Percentiles rank a stretch among this genome's conserved stretches.
Evolutionary conservation across 1,140 invertebrate genomes (phyloP).

Genomic region (Tyrophagus putrescentiae): DNA sequence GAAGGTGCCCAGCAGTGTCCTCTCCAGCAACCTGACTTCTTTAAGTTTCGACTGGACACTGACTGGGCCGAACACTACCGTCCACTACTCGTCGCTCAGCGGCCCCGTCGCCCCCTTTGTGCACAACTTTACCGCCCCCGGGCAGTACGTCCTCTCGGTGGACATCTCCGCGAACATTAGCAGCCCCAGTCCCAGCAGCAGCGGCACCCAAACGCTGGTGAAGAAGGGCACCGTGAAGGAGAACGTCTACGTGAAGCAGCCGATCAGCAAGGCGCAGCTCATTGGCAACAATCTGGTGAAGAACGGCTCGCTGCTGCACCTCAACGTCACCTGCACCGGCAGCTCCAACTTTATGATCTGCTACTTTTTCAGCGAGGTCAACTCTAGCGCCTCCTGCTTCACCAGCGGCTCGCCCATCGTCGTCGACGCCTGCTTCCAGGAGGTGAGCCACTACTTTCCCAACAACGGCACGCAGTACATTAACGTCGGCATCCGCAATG

Average conservation of each 20-base stretch:
- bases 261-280: constrained; percentile 26
- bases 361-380: constrained; percentile 35
- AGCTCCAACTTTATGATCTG: constrained; percentile 44
- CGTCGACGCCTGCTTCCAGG: constrained; percentile 43
- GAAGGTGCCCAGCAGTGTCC: neutral
- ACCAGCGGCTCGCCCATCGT: neutral
- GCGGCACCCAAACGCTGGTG: neutral
- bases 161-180: neutral
- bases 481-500: constrained; percentile 54
- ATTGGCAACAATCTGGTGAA: constrained; percentile 47
- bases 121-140: neutral
- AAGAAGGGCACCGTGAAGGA: neutral
- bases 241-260: constrained; percentile 16
- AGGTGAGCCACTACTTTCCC: constrained; percentile 48
- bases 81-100: too few species aligned
- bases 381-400: neutral
- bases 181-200: neutral
- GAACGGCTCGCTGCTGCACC: constrained; percentile 53
- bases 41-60: neutral
- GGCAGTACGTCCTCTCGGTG: neutral
- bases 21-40: neutral
- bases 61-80: neutral
- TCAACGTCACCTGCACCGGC: constrained; percentile 52
- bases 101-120: neutral
- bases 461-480: constrained; percentile 50